Evolutionary conservation across 37 sponge, comb jelly and placozoan species (phyloP), one percentile per base, ranked within the genome.

Genomic region (Oscarella lobularis): DNA sequence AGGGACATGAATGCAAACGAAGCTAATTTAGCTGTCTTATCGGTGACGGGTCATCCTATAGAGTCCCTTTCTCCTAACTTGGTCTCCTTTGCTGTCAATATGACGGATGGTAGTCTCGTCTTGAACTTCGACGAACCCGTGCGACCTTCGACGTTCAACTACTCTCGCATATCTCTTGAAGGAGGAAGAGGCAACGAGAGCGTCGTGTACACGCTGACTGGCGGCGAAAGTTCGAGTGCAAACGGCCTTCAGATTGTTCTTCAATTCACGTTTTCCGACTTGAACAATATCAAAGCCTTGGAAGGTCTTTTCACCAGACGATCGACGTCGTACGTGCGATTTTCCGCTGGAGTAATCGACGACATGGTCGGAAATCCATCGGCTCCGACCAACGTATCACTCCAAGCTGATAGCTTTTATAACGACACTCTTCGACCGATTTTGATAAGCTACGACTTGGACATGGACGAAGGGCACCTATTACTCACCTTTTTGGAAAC

Each of bases 61-160:
- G 94, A 93, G 72, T 38, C 66, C 1, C 48, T 67, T 9, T 72
- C 85, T 32, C 94, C 94, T 0, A 76, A 73, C 2, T 66, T 93
- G 55, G 41, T 80, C 0, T 71, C 81, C 27, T 93, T 76, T 54
- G 41, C 84, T 40, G 87, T 89, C 60, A 87, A 93, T 77, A 66
- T 86, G 75, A 93, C 94, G 1, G 77, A 77, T 67, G 94, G 94
- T 1, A 72, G 82, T 4, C 66, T 93, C 3, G 78, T 67, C 2
- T 79, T 93, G 36, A 82, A 82, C 78, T 93, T 93, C 81, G 81
- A 89, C 80, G 94, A 93, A 77, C 94, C 94, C 36, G 89, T 93
- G 67, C 68, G 85, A 5, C 83, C 87, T 40, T 35, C 73, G 37
- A 84, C 85, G 1, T 33, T 89, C n/a, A 40, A 74, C 6, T 87